phyloP scores from a whole-genome alignment of 2,888 invertebrate genomes.

The Clistopyga incitator region DNA sequence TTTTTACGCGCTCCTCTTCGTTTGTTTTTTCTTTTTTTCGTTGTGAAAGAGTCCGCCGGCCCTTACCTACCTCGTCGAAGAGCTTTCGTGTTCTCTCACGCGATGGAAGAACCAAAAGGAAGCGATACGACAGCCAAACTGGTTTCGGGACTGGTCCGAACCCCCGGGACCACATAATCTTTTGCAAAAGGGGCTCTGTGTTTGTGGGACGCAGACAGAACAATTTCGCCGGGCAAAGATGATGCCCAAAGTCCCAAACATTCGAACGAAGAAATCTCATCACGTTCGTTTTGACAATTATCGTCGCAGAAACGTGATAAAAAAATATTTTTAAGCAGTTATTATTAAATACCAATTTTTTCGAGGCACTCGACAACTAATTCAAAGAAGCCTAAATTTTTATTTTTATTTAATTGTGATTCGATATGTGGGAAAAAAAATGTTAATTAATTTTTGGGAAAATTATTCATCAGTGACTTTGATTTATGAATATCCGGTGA shows the following conservation, averaged over 20 bases:
- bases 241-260: slow-evolving; percentile 2
- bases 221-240: slow-evolving; percentile 40
- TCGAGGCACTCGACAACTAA: neutral
- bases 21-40: slow-evolving; percentile 18
- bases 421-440: too few relatives aligned
- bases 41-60: slow-evolving; percentile 55
- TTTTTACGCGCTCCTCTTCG: slow-evolving; percentile 18
- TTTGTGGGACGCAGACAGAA: slow-evolving; percentile 61
- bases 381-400: too few relatives aligned
- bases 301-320: neutral
- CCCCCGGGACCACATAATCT: slow-evolving; percentile 52
- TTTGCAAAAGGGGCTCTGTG: slow-evolving; percentile 57
- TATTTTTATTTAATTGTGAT: too few relatives aligned
- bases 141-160: slow-evolving; percentile 64
- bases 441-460: neutral
- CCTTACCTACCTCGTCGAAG: slow-evolving; percentile 68
- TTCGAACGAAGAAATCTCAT: slow-evolving; percentile 3
- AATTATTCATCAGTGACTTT: neutral
- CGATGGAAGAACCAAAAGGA: slow-evolving; percentile 56
- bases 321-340: neutral
- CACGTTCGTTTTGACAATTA: slow-evolving; percentile 5
- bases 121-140: slow-evolving; percentile 59
- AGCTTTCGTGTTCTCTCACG: slow-evolving; percentile 63
- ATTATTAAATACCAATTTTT: neutral
- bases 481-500: neutral